Base-by-base conservation (phyloP, 2,888 invertebrate species). In the Drosophila longiperda region DNA sequence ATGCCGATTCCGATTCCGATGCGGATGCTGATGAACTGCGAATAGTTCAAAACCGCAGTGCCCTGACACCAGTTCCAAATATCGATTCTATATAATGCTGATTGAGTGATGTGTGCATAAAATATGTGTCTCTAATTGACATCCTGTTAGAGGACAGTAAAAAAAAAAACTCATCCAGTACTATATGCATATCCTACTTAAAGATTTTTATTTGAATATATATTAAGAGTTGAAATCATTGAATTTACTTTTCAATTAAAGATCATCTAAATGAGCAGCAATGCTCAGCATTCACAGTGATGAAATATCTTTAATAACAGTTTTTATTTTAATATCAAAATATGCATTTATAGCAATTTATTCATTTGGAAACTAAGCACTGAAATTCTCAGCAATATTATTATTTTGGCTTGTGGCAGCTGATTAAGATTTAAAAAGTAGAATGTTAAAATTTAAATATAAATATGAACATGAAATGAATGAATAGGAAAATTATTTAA, bases 1-100 rank as follows among this genome's bases (percentile, higher is more conserved):
- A 9, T n/a, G 36, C 15, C 0, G 45, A 12, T 15, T 12, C 40
- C 1, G 9, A 12, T 32, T 11, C n/a, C 3, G 20, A 3, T 33
- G 5, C 34, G 0, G 36, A 15, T 55, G 55, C 54, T 66, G 78
- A 65, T 73, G 59, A 65, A 68, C 73, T 78, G 73, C 59, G 68
- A 62, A 60, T 68, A 73, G 78, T 68, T 68, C 62, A 66, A 68
- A 57, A 48, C 42, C 60, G 38, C 48, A 33, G 9, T 65, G 54
- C 55, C 11, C 54, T 57, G 58, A 68, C 73, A 67, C 66, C 60
- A 78, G 59, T 74, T 74, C 66, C 3, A 55, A 63, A 71, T 58
- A 45, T 73, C 53, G 58, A 75, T 73, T 68, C 34, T 33, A 33
- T 17, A 36, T 17, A 55, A 40, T 54, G 40, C 33, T 40, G 20